Conservation (phyloP, 2,797 vertebrate genomes). For the Netta rufina region DNA sequence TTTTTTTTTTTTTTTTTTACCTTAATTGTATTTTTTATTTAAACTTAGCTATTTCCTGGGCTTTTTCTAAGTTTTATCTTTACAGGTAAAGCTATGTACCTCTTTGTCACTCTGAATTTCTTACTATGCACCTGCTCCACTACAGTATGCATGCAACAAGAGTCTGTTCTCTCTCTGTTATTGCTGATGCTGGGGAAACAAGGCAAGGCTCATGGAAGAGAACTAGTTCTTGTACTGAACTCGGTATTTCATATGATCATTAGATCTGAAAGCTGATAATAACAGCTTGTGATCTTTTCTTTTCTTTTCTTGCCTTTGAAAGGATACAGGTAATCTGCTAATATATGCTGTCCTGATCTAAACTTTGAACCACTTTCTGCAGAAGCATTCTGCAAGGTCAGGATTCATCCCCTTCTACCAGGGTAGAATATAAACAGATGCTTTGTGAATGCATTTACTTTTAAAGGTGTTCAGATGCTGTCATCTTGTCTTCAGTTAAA, state of each 20-base stretch:
- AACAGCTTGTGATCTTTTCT: background rate
- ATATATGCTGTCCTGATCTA: background rate
- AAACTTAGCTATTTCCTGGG: background rate
- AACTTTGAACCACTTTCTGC: background rate
- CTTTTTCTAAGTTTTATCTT: background rate
- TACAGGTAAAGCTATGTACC: background rate
- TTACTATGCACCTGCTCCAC: background rate
- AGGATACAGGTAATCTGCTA: background rate
- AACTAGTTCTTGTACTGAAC: background rate
- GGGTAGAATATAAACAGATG: background rate
- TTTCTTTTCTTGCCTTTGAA: background rate
- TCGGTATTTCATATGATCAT: background rate
- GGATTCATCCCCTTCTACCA: background rate
- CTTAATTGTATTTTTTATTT: background rate
- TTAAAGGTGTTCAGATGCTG: background rate
- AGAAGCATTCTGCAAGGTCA: background rate
- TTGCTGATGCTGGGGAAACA: background rate
- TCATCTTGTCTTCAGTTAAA: background rate
- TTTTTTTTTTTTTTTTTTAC: too few species aligned
- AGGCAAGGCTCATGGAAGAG: background rate
- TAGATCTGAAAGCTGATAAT: background rate
- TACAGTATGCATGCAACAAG: background rate
- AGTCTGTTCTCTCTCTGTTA: background rate
- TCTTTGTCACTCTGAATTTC: background rate
- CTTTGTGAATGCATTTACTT: background rate